These are phyloP conservation scores for Tapirus indicus DNA, from an alignment of 2,797 vertebrate genomes.

Conservation along the genomic window DNA sequence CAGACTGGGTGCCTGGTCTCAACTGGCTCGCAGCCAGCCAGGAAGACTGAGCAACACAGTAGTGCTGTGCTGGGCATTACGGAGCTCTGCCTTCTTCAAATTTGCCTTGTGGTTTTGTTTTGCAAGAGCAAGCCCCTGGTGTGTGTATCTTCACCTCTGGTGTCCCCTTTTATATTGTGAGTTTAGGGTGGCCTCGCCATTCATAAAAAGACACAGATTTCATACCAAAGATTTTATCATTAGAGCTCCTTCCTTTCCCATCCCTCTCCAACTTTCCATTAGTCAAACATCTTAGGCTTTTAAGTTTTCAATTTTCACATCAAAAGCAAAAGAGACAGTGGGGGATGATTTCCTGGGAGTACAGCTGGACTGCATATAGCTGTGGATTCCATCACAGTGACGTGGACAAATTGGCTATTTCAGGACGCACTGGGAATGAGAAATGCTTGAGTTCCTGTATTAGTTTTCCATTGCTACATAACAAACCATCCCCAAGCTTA, in stretches of 20 bases:
- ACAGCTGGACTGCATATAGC: neutral
- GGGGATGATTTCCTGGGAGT: neutral
- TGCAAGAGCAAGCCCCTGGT: slow-evolving; percentile 31
- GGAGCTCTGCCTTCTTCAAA: neutral
- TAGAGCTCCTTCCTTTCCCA: slow-evolving; percentile 70
- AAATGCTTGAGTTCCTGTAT: neutral
- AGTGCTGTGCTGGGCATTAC: slow-evolving; percentile 57
- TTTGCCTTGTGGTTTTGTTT: neutral
- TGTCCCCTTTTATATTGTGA: slow-evolving; percentile 82
- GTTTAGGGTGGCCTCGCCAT: slow-evolving; percentile 77
- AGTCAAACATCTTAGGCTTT: slow-evolving; percentile 58
- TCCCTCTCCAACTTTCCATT: slow-evolving; percentile 77
- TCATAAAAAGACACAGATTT: slow-evolving; percentile 85
- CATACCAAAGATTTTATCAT: slow-evolving; percentile 80
- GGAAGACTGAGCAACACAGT: neutral
- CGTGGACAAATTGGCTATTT: neutral
- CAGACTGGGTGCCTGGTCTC: neutral
- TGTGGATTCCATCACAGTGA: neutral
- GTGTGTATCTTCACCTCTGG: slow-evolving; percentile 84
- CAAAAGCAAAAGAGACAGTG: neutral
- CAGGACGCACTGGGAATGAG: neutral
- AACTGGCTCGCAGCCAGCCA: slow-evolving; percentile 58
- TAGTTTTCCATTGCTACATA: neutral
- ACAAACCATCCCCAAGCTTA: neutral
- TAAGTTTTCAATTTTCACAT: slow-evolving; percentile 57